phyloP scores from a whole-genome alignment of 2,888 invertebrate genomes.

The Uropetala carovei region DNA sequence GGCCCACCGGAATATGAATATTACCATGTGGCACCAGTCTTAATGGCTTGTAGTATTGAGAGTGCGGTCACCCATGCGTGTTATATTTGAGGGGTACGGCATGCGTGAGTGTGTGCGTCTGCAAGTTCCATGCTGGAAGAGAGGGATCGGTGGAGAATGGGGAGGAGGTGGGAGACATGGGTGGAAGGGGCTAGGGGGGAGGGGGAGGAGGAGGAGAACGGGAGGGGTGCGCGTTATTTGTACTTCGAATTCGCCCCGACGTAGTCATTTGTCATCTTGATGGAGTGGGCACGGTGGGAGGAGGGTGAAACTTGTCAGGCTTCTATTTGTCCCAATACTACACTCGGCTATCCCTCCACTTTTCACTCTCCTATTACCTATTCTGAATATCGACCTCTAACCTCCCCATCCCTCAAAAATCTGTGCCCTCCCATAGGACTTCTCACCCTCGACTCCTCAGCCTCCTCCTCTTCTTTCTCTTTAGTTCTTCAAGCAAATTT shows the following conservation, averaged over 20 bases:
- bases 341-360: neutral
- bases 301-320: conserved; percentile 48
- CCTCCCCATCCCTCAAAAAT: neutral
- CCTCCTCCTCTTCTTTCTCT: neutral
- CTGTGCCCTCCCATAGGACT: neutral
- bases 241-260: conserved; percentile 44
- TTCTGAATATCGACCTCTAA: neutral
- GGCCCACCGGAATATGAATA: conserved; percentile 46
- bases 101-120: neutral
- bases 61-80: conserved; percentile 51
- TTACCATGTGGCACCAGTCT: neutral
- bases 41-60: conserved; percentile 51
- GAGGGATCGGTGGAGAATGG: neutral
- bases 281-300: conserved; percentile 35
- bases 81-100: neutral
- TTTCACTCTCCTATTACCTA: neutral
- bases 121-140: neutral
- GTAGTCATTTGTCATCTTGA: conserved; percentile 61
- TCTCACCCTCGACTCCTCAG: neutral
- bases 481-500: neutral
- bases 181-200: neutral
- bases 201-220: neutral
- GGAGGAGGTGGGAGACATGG: neutral
- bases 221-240: conserved; percentile 52
- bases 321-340: conserved; percentile 6